Base-by-base conservation (phyloP, 2,888 invertebrate species). In the Hermaeophaga mercurialis region DNA sequence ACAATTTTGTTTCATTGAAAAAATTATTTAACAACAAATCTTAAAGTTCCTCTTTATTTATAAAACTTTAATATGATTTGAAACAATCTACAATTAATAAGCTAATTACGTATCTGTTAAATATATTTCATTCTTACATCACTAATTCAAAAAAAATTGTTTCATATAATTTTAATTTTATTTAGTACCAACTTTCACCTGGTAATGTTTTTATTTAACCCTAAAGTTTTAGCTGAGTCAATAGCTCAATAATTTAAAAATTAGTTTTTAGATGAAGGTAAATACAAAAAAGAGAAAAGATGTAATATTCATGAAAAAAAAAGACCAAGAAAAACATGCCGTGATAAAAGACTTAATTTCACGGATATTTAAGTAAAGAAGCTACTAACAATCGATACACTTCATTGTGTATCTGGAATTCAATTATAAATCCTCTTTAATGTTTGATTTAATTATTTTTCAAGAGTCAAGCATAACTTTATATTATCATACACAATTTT, bases 331-430 rank as follows among this genome's bases (percentile, higher is more conserved):
- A 58, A 64, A 70, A 62, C 66, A 69, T 66, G 64, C 66, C 68
- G 64, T 72, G 71, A 74, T 73, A 74, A 74, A 73, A 71, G 73
- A 74, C 69, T 74, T 75, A 73, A 75, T 75, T 75, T 75, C 74
- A 75, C 74, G 75, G 72, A 72, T 74, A 65, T 75, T 75, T 72
- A 72, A 63, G 64, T 61, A 67, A 64, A 70, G 71, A 70, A 69
- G 70, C 63, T 61, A 54, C 63, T 62, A 64, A 72, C 71, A 71
- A 68, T 68, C 62, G 62, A 62, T 59, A 56, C 61, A 64, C 58
- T 65, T 56, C 60, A 60, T 64, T 70, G 64, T 68, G 62, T 70
- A 67, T 64, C 66, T 65, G 67, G 70, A 70, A 71, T 73, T 73
- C 66, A 72, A 72, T 73, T 73, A 61, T 61, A 72, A 64, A 70